Base-by-base conservation (phyloP, 2,797 vertebrate species). In the Xerus rutilus region DNA sequence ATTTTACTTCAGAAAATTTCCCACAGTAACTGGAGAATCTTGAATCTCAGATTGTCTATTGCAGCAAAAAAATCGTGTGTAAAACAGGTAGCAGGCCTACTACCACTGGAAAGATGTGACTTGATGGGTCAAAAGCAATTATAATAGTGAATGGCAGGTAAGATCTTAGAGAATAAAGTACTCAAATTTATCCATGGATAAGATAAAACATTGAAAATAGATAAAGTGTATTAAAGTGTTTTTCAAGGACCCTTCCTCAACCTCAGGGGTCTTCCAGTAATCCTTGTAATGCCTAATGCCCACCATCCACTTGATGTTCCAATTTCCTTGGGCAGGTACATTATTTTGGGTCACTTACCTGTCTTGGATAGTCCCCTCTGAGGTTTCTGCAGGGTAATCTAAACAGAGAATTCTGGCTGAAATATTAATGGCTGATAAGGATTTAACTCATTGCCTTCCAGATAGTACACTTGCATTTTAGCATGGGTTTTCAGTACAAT, bases 1-100 rank as follows among this genome's bases (percentile, higher is more conserved):
- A 95, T 73, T 96, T 93, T 86, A 83, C 52, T 91, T 98, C 54
- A 89, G 35, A 95, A 96, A 95, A 62, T 82, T 91, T 94, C 21
- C 59, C 59, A 81, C 28, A 64, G 67, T 92, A 76, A 91, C 89
- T 94, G 72, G 69, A 72, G 57, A 94, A 86, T 76, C 30, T 21
- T 81, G 62, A 87, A 23, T 35, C 62, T 79, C 52, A 72, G 49
- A 54, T 89, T 13, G 84, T 72, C 35, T 57, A 72, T 47, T 70
- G 10, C 12, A 74, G 52, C 45, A 94, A 93, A 92, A 92, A 25
- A 82, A 69, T 18, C 43, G 84, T 72, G n/a, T 21, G 2, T 0
- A 39, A 64, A 89, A 67, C 43, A 86, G 85, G 35, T 28, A 82
- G 72, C 43, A 79, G 28, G 14, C 69, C 43, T 69, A 79, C 47